These are phyloP conservation scores for Lepisosteus oculatus DNA, from an alignment of 2,113 vertebrate genomes.

Conservation along the genomic window DNA sequence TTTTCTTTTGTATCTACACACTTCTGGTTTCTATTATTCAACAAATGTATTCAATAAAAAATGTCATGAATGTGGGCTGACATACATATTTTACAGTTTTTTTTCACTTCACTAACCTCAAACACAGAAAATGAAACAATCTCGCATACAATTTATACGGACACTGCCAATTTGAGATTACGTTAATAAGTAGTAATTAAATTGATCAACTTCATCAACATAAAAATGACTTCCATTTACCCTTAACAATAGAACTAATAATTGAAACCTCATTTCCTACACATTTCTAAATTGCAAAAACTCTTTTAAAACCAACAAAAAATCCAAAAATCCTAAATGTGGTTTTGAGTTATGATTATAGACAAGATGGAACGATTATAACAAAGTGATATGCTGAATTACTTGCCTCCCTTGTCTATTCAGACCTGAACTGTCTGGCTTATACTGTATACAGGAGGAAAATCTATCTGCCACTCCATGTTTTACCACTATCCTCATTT, in stretches of 20 bases:
- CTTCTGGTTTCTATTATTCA: conserved; percentile 1
- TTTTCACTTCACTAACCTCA: no score
- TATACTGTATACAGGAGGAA: background rate
- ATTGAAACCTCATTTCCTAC: no score
- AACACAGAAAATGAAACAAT: background rate
- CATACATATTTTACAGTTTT: background rate
- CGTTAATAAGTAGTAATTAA: background rate
- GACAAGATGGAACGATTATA: no score
- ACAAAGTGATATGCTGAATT: no score
- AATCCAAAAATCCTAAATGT: no score
- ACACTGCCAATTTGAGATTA: background rate
- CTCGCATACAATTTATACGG: background rate
- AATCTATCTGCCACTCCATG: conserved; percentile 4
- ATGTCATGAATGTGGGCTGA: background rate
- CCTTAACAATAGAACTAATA: background rate
- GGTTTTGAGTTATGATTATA: no score
- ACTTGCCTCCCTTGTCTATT: background rate
- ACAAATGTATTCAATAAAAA: conserved; percentile 5
- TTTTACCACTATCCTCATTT: conserved; percentile 20
- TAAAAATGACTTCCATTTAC: background rate
- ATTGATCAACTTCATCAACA: background rate
- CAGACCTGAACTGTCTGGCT: conserved; percentile 1
- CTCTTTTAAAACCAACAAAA: no score
- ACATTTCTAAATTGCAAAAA: no score
- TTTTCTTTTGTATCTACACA: background rate